Evolutionary conservation across 2,113 vertebrate species (phyloP), one percentile per base, ranked within the genome.

Genomic region (Caranx melampygus): DNA sequence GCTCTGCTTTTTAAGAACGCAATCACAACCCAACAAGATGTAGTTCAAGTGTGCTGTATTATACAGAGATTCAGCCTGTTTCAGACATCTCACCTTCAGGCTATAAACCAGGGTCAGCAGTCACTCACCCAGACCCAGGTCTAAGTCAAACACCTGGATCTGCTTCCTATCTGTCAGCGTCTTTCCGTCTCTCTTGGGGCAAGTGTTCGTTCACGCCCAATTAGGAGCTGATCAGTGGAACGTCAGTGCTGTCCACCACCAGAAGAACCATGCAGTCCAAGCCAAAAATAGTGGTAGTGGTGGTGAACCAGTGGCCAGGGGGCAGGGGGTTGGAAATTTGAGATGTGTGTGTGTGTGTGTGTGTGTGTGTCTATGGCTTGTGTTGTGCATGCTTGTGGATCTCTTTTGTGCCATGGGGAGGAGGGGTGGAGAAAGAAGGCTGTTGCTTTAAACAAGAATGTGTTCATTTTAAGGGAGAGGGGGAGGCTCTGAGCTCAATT

Each of bases 331-430:
- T 79, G 71, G 91, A 89, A 90, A 93, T 86, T 69, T 84, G 91
- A 91, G 91, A 57, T 70, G 85, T 79, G 47, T 45, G 73, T 45
- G 77, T 75, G 62, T 78, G 78, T 62, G 59, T 75, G 68, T 73
- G 80, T 33, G 54, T 75, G 84, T 71, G 73, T 78, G 57, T 76
- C 75, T 82, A 67, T 64, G 58, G 79, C 82, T 77, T 62, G 65
- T 89, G 87, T 81, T 87, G 89, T 88, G 84, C 86, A 90, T 94
- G 94, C 94, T 92, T 94, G 93, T 90, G 92, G 89, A 94, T 94
- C 92, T 89, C 94, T 88, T 90, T 94, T 95, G 94, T 93, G 92
- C 90, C 88, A 90, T 90, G 90, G 91, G 96, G 96, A 93, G 94
- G 96, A 90, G 94, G 95, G 94, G 90, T 86, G 78, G 81, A 91